phyloP scores from a whole-genome alignment of 2,888 invertebrate species.

The Xestoiulus laeticollis region DNA sequence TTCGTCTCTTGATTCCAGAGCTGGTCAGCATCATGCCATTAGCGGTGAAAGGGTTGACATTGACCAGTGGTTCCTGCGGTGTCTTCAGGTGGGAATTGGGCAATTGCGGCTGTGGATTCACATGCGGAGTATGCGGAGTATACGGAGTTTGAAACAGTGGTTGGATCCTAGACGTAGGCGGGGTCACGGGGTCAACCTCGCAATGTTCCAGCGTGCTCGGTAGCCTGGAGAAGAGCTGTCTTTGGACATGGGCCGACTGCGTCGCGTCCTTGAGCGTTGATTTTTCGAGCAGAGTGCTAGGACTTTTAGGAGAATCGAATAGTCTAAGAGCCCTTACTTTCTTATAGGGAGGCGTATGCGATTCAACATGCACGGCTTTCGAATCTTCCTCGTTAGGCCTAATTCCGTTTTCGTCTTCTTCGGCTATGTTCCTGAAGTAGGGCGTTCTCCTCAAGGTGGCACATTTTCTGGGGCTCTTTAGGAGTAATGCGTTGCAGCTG shows the following conservation, averaged over 20 bases:
- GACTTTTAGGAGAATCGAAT: slow-evolving; percentile 86
- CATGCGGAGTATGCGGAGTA: no score
- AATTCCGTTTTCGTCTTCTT: neutral
- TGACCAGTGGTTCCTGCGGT: slow-evolving; percentile 67
- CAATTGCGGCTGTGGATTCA: no score
- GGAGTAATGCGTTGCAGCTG: neutral
- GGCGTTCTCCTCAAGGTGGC: neutral
- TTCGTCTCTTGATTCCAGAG: slow-evolving; percentile 74
- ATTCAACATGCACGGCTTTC: no score
- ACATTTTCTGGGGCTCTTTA: slow-evolving; percentile 13
- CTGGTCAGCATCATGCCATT: slow-evolving; percentile 70
- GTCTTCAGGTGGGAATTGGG: no score
- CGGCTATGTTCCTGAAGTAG: neutral
- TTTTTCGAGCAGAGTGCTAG: slow-evolving; percentile 81
- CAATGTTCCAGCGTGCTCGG: no score
- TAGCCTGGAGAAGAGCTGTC: neutral
- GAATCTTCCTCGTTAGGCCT: neutral
- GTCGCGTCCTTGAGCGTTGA: slow-evolving; percentile 57
- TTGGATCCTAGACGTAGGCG: neutral
- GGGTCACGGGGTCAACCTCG: no score
- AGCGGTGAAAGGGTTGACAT: slow-evolving; percentile 80
- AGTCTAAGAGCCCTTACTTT: slow-evolving; percentile 72
- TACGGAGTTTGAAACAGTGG: no score
- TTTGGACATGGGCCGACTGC: neutral
- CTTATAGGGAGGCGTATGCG: slow-evolving; percentile 71